Evolutionary conservation across 64 coral and sea anemone species (phyloP).

Genomic region (Montipora sp.): DNA sequence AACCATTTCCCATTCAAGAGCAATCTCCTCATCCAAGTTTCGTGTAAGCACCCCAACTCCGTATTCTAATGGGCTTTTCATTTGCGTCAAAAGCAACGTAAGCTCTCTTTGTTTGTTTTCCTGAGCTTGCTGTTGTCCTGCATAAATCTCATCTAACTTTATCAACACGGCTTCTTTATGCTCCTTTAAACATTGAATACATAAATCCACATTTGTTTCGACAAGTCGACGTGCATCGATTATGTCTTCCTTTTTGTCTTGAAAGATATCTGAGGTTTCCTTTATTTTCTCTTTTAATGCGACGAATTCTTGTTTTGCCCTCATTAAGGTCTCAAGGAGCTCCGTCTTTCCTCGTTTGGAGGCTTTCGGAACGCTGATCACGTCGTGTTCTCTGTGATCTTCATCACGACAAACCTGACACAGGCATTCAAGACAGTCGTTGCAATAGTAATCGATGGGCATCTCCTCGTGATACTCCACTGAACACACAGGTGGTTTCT

Average conservation of each 20-base stretch:
- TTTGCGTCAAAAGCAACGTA: neutral
- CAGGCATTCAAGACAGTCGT: neutral
- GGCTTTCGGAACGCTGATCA: neutral
- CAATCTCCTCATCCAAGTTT: neutral
- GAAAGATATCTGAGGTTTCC: neutral
- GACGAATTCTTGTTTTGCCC: neutral
- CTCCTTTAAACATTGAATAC: neutral
- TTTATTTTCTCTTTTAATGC: neutral
- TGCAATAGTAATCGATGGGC: neutral
- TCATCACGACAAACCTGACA: neutral
- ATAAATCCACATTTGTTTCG: neutral
- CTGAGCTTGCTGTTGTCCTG: neutral
- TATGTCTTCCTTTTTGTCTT: neutral
- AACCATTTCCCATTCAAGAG: neutral
- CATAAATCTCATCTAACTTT: neutral
- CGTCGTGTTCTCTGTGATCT: neutral
- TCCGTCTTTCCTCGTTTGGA: neutral
- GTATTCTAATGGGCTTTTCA: neutral
- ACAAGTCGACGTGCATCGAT: neutral
- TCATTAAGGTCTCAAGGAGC: neutral
- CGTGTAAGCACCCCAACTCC: neutral
- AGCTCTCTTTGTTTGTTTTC: neutral
- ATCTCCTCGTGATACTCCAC: neutral
- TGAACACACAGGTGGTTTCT: neutral
- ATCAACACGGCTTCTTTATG: conserved; percentile 1